A percentile compares a stretch with the other conserved stretches of the same genome.
Evolutionary conservation across 1,140 invertebrate species (phyloP).

Genomic region (Nixonia krombeini): DNA sequence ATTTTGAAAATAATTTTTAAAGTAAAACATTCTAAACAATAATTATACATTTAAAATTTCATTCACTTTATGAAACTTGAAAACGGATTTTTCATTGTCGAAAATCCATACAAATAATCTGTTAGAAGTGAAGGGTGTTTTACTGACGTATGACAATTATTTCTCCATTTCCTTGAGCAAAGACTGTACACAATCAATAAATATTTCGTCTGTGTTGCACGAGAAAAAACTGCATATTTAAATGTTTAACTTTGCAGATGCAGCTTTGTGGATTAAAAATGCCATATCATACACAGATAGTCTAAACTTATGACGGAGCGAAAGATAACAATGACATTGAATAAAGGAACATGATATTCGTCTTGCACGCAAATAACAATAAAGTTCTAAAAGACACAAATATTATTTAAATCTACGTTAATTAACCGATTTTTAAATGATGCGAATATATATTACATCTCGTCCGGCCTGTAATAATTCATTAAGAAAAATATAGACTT

Average conservation of each 20-base stretch:
- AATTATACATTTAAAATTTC: background rate
- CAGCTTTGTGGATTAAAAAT: conserved; percentile 29
- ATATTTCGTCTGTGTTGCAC: background rate
- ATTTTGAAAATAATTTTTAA: background rate
- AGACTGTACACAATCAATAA: conserved; percentile 13
- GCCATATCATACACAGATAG: no score
- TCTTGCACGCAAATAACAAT: no score
- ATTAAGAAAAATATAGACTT: conserved; percentile 1
- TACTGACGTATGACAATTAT: background rate
- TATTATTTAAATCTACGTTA: no score
- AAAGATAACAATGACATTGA: background rate
- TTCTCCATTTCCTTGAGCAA: conserved; percentile 18
- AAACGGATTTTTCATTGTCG: no score
- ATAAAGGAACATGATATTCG: background rate
- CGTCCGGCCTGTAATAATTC: background rate
- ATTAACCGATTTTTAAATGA: background rate
- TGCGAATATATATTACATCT: background rate
- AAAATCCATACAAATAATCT: no score
- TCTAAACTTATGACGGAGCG: conserved; percentile 47
- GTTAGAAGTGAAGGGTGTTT: background rate
- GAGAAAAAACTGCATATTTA: conserved; percentile 3
- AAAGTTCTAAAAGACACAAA: background rate
- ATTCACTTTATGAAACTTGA: no score
- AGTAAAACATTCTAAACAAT: background rate
- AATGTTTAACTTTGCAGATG: conserved; percentile 10